phyloP scores from a whole-genome alignment of 2,113 vertebrate genomes.

The Suncus etruscus region DNA sequence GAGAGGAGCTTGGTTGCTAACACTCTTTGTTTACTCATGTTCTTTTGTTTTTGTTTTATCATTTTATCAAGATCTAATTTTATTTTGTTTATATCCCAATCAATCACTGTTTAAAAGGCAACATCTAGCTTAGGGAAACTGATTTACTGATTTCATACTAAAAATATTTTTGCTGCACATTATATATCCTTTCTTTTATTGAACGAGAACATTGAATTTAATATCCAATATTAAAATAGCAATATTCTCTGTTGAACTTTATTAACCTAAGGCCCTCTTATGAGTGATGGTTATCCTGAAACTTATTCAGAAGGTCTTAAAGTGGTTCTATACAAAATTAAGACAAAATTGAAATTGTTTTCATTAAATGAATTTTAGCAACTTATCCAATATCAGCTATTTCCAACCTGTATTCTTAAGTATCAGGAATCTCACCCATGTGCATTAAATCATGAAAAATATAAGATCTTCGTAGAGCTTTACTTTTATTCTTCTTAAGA shows the following conservation, averaged over 20 bases:
- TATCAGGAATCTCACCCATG: not conserved
- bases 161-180: conserved; percentile 11
- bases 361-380: conserved; percentile 23
- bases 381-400: conserved; percentile 20
- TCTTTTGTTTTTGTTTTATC: not conserved
- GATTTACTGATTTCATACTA: not conserved
- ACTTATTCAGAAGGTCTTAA: not conserved
- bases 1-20: not conserved
- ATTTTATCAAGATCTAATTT: conserved; percentile 7
- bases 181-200: not conserved
- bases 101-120: not conserved
- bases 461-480: not conserved
- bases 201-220: conserved; percentile 5
- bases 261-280: conserved; percentile 9
- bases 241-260: not conserved
- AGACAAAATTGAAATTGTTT: not conserved
- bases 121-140: conserved; percentile 9
- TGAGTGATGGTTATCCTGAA: not conserved
- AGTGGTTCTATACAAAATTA: conserved; percentile 4
- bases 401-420: not conserved
- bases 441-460: not conserved
- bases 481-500: not conserved
- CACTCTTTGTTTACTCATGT: not conserved
- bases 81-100: not conserved
- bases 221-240: not conserved